Percentiles rank a stretch among this genome's conserved stretches.
Conservation (phyloP, 1,140 invertebrate genomes). For the Polypedilum pembai region DNA sequence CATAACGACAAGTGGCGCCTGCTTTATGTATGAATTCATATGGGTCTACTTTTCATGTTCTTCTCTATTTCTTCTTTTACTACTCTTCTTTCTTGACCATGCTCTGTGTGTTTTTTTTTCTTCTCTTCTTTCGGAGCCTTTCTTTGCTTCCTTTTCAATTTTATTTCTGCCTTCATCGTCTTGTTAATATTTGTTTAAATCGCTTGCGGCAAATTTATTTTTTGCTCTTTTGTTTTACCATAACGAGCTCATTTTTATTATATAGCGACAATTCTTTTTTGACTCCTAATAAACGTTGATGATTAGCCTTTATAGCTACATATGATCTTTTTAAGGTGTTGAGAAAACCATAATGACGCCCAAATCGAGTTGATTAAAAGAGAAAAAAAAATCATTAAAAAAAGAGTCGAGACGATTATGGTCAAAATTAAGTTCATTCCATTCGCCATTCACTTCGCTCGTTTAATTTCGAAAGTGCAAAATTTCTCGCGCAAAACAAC, state of each 20-base stretch:
- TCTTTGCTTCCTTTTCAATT: background rate
- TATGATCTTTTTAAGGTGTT: constrained; percentile 28
- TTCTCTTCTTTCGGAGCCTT: background rate
- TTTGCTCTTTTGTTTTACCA: constrained; percentile 1
- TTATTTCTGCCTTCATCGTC: background rate
- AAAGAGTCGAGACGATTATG: background rate
- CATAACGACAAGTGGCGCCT: constrained; percentile 28
- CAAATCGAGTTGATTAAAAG: background rate
- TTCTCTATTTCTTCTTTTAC: background rate
- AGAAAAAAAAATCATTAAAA: no score
- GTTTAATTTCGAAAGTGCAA: constrained; percentile 5
- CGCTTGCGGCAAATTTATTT: background rate
- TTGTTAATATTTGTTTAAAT: no score
- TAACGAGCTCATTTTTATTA: background rate
- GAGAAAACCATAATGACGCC: constrained; percentile 24
- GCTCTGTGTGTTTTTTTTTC: no score
- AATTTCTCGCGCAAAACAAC: background rate
- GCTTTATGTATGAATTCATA: background rate
- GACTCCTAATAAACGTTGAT: constrained; percentile 20
- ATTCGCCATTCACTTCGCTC: background rate
- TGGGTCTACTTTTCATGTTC: constrained; percentile 11
- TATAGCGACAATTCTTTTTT: constrained; percentile 25
- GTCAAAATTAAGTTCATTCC: background rate
- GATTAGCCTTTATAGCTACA: background rate
- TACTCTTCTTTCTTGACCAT: no score